phyloP scores from a whole-genome alignment of 2,113 vertebrate species.

The Desmodus rotundus region DNA sequence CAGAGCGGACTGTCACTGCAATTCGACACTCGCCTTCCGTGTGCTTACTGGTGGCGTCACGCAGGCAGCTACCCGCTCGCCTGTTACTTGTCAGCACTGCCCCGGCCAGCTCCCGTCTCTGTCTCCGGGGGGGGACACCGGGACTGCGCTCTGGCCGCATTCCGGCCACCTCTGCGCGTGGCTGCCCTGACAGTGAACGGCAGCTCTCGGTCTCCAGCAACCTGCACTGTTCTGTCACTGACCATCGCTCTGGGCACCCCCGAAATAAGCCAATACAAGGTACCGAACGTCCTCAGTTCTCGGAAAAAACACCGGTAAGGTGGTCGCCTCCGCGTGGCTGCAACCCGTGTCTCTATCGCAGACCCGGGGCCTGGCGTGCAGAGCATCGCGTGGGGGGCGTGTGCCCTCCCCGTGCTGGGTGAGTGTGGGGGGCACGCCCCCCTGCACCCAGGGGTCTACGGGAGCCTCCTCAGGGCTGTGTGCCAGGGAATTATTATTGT shows the following conservation, averaged over 20 bases:
- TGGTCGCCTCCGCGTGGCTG: not conserved
- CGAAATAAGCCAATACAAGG: not conserved
- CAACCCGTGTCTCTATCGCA: rapidly evolving
- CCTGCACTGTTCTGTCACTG: not conserved
- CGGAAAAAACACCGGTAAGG: not conserved
- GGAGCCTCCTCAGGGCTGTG: not conserved
- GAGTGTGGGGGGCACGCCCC: not conserved
- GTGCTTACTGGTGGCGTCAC: not conserved
- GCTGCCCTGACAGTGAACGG: no score
- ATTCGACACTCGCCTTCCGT: not conserved
- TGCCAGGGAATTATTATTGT: not conserved
- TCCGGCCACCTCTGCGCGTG: no score
- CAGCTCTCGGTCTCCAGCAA: no score
- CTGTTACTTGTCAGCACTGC: rapidly evolving
- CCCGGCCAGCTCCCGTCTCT: not conserved
- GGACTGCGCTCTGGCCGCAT: no score
- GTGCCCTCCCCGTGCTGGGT: rapidly evolving
- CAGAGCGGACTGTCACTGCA: not conserved
- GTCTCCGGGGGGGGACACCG: no score
- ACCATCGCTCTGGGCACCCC: not conserved
- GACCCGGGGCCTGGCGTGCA: no score
- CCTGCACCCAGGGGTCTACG: not conserved
- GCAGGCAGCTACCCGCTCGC: no score
- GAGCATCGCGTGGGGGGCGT: rapidly evolving
- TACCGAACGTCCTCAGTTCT: not conserved